These are phyloP conservation scores for Chromis chromis DNA, from an alignment of 2,797 vertebrate species.

Conservation along the genomic window DNA sequence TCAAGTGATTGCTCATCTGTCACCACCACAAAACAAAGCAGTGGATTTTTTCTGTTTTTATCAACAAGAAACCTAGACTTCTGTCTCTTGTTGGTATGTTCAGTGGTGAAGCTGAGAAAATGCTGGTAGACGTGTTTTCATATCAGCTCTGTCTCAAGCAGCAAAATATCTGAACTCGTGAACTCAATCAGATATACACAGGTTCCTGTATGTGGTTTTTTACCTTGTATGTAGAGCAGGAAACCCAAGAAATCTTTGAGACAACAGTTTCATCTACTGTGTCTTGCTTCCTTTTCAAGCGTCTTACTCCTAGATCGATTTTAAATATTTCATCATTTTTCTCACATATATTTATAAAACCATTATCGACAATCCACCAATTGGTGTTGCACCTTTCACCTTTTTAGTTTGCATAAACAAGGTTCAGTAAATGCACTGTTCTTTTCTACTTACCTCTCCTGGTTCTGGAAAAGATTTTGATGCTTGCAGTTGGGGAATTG, in stretches of 20 bases:
- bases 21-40: constrained; percentile 33
- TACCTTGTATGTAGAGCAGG: constrained; percentile 7
- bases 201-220: constrained; percentile 40
- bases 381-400: background rate
- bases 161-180: constrained; percentile 20
- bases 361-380: background rate
- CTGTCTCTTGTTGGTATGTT: constrained; percentile 28
- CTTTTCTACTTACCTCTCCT: constrained; percentile 90
- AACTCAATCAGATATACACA: constrained; percentile 8
- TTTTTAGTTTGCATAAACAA: constrained; percentile 1
- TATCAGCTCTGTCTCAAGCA: constrained; percentile 17
- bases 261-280: constrained; percentile 29
- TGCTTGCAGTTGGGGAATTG: constrained; percentile 89
- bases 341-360: background rate
- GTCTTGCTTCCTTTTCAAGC: constrained; percentile 31
- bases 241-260: constrained; percentile 30
- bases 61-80: constrained; percentile 2
- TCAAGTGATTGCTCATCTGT: background rate
- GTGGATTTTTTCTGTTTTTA: constrained; percentile 11
- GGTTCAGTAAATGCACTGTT: background rate
- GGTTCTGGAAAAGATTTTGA: constrained; percentile 95
- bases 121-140: constrained; percentile 9
- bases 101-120: background rate
- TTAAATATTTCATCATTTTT: background rate
- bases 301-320: background rate